Percentiles rank a stretch among this genome's conserved stretches.
Conservation (phyloP, 2,797 vertebrate genomes). For the Bradypodion pumilum region DNA sequence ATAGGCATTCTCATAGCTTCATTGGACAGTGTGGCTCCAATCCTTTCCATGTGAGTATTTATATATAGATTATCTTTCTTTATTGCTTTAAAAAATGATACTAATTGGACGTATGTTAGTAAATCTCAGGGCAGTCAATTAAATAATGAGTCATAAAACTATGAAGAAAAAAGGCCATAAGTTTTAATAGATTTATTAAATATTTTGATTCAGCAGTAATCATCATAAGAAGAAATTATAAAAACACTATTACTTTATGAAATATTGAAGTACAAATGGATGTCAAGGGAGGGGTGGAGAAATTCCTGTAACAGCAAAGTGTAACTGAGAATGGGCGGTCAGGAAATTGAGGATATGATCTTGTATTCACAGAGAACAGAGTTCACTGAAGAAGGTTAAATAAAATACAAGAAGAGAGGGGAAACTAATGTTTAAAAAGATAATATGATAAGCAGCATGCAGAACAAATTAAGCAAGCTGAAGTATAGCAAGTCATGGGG, state of each 20-base stretch:
- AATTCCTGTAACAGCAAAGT: neutral
- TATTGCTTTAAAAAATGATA: neutral
- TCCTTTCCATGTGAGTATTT: slow-evolving; percentile 91
- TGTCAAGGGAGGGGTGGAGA: neutral
- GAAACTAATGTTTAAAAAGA: neutral
- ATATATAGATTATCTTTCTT: neutral
- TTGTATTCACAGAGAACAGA: neutral
- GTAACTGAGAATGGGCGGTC: neutral
- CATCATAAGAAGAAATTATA: neutral
- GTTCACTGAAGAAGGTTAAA: neutral
- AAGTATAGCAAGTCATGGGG: neutral
- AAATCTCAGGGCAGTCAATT: neutral
- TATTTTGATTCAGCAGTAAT: neutral
- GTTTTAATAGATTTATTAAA: neutral
- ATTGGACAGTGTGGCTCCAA: slow-evolving; percentile 92
- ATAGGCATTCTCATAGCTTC: slow-evolving; percentile 96
- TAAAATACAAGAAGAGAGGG: neutral
- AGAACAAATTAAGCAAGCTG: neutral
- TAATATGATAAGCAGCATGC: neutral
- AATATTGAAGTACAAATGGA: neutral
- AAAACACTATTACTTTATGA: neutral
- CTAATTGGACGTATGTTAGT: neutral
- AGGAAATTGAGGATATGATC: neutral
- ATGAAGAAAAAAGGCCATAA: neutral
- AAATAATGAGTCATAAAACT: neutral